Evolutionary conservation across 2,888 invertebrate genomes (phyloP), one percentile per base, ranked within the genome.

Genomic region (Hemicrepidius hirtus): DNA sequence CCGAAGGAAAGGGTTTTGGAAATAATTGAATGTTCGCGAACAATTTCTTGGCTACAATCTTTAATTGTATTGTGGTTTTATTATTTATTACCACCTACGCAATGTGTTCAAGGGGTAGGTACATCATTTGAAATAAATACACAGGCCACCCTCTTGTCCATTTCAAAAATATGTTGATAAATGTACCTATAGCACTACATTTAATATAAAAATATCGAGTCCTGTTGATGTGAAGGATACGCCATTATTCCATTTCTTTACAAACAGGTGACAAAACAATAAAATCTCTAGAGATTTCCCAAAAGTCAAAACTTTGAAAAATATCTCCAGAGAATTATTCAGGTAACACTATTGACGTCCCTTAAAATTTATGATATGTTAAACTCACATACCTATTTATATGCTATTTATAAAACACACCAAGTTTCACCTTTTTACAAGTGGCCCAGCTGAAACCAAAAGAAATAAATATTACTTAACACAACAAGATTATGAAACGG

Each of bases 301-400:
- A 20, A 16, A 10, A 18, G 7, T 59, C 12, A 6, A 59, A 40
- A 59, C 18, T 28, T 44, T 40, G 9, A 44, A 60, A 60, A 41
- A 28, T 32, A 16, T 46, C 65, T 37, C 53, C 1, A 18, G 37
- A 35, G 49, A 37, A 53, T n/a, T n/a, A n/a, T 65, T n/a, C 65
- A 53, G 65, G 53, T 40, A 50, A 21, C 20, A 16, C 18, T 24
- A 55, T 71, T 62, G 37, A 53, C 67, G 57, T 28, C 50, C 44
- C 37, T 53, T 53, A 40, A 62, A 62, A 72, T 71, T 71, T 71
- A 71, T 66, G 59, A 71, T 64, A 44, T 71, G 59, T 66, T 66
- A 71, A 65, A 46, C 55, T 71, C 65, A 60, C 59, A 59, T 37
- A 60, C 59, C 49, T 37, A 66, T 71, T 65, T 71, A 66, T 60